Base-by-base conservation (phyloP, 2,113 vertebrate genomes). In the Piprites chloris region DNA sequence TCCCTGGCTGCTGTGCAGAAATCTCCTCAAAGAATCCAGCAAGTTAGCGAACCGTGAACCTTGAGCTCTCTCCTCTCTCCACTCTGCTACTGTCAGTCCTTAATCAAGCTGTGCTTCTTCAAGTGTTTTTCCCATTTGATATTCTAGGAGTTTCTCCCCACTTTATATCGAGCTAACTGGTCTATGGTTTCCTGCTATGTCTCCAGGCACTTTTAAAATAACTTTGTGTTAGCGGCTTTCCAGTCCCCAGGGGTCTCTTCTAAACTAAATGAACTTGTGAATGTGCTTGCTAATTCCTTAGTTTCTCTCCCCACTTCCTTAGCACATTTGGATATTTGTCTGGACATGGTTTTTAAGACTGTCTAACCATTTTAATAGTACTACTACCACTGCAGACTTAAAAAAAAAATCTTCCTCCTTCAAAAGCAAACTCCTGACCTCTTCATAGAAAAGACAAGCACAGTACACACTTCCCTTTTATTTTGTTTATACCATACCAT, bases 81-180 rank as follows among this genome's bases (percentile, higher is more conserved):
- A 1, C 63, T 66, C 62, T 78, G 77, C 37, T 9, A 67, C 93
- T 92, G 87, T 81, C 96, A 95, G 86, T 95, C 80, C 90, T 96
- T 96, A 96, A 95, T 97, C 96, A 96, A 96, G 96, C 95, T 97
- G 95, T 97, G 96, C 96, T 97, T 87, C 91, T 87, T 73, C 93
- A 53, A 95, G 71, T 95, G 95, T 86, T 97, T 95, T 96, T 79
- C 50, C 82, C 87, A 94, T 92, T 97, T 96, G 39, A 95, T 95
- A 97, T 95, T 95, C 88, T 35, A 91, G 79, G 95, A 96, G 66
- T 96, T 97, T 96, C 94, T 96, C 47, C 46, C 61, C 61, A 85
- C n/a, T 96, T 96, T 91, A 42, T 89, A 94, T 96, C 67, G 92
- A 96, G 87, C 66, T 85, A 96, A 93, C 95, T 96, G 87, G 80